Evolutionary conservation across 2,888 invertebrate genomes (phyloP).

Genomic region (Campoletis raptor): DNA sequence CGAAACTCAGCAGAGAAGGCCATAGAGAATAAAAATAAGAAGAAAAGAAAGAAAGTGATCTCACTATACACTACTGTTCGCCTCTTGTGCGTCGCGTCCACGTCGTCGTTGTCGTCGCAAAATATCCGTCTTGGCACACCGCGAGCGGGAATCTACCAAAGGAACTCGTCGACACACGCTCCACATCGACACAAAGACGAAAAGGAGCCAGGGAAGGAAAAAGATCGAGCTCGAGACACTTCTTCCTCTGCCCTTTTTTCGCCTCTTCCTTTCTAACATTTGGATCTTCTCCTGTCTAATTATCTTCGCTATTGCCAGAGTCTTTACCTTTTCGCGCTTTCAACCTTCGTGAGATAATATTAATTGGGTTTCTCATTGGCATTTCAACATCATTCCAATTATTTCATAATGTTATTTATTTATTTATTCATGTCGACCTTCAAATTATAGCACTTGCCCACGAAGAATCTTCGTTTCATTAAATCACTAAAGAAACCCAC

Average conservation of each 20-base stretch:
- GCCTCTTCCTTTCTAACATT: constrained; percentile 42
- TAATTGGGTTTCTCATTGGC: constrained; percentile 48
- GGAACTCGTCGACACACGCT: constrained; percentile 47
- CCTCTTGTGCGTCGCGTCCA: constrained; percentile 53
- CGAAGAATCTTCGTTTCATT: neutral
- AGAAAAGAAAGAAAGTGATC: neutral
- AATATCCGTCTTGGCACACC: constrained; percentile 34
- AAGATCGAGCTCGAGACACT: constrained; percentile 45
- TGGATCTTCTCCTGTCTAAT: constrained; percentile 57
- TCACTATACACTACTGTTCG: constrained; percentile 5
- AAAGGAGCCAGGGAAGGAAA: neutral
- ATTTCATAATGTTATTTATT: neutral
- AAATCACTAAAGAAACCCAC: neutral
- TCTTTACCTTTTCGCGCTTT: constrained; percentile 55
- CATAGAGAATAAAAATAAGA: neutral
- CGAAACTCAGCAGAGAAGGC: constrained; percentile 55
- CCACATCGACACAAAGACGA: constrained; percentile 21
- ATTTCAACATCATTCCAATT: neutral
- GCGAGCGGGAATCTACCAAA: constrained; percentile 42
- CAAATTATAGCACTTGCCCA: neutral
- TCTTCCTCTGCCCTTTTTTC: constrained; percentile 45
- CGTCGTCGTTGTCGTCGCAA: constrained; percentile 52
- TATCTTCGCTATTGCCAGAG: constrained; percentile 51
- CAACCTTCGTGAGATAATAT: constrained; percentile 50
- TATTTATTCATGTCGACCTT: neutral